These are phyloP conservation scores for Rynchops niger DNA, from an alignment of 2,113 vertebrate genomes.

Conservation along the genomic window DNA sequence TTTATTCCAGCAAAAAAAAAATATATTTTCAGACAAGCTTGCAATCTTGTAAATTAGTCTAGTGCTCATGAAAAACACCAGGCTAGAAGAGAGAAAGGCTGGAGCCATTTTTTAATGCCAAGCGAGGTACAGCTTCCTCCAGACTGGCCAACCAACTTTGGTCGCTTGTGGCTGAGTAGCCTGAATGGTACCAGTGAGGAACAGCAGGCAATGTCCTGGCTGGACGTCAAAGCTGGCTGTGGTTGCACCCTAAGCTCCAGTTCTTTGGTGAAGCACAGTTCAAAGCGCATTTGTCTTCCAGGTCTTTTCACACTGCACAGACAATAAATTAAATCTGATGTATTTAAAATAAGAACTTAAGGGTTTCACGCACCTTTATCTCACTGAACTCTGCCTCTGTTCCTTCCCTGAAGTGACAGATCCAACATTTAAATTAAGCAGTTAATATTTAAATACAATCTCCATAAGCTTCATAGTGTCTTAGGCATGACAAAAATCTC, in stretches of 20 bases:
- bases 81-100: background rate
- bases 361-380: background rate
- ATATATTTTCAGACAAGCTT: background rate
- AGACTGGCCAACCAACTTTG: background rate
- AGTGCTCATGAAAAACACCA: background rate
- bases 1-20: background rate
- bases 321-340: background rate
- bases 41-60: background rate
- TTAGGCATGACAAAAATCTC: background rate
- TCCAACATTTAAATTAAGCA: background rate
- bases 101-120: background rate
- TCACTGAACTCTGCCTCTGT: background rate
- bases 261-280: background rate
- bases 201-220: background rate
- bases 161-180: background rate
- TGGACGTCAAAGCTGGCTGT: background rate
- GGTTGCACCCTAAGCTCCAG: background rate
- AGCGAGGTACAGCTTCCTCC: background rate
- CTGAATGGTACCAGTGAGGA: background rate
- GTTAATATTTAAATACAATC: background rate
- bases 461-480: background rate
- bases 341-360: background rate
- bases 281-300: background rate
- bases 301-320: background rate
- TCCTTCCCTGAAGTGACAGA: background rate